phyloP scores from a whole-genome alignment of 2,797 vertebrate species.

The Scyliorhinus canicula region DNA sequence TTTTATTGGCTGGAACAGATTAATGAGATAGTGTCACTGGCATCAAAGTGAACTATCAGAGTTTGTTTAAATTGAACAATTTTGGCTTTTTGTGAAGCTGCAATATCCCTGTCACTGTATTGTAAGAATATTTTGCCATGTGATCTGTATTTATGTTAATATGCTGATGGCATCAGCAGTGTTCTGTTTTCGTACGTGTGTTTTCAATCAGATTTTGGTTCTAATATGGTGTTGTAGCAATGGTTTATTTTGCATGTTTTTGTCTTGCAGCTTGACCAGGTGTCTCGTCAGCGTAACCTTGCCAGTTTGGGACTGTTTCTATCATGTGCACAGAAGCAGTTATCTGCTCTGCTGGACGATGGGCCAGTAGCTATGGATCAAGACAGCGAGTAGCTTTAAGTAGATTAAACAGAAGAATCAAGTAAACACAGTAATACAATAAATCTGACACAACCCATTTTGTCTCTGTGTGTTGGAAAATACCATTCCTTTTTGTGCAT shows the following conservation, averaged over 20 bases:
- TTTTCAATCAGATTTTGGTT: neutral
- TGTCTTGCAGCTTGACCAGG: conserved; percentile 58
- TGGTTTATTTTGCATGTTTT: conserved; percentile 35
- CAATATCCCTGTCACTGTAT: neutral
- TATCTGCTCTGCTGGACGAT: conserved; percentile 57
- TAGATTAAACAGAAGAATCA: conserved; percentile 1
- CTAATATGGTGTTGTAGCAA: neutral
- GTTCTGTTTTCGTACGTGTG: neutral
- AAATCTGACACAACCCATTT: neutral
- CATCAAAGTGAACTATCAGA: neutral
- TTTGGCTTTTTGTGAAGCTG: neutral
- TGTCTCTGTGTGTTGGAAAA: conserved; percentile 15
- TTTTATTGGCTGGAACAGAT: neutral
- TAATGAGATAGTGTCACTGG: neutral
- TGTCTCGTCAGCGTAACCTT: conserved; percentile 60
- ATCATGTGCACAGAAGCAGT: conserved; percentile 67
- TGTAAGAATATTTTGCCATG: neutral
- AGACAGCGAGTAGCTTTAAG: conserved; percentile 37
- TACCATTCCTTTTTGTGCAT: neutral
- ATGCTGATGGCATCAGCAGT: neutral
- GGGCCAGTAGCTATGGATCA: conserved; percentile 48
- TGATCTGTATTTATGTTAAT: neutral
- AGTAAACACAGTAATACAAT: neutral
- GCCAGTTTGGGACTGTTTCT: conserved; percentile 68
- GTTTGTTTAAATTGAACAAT: neutral